Base-by-base conservation (phyloP, 2,888 invertebrate species). In the Ephialtes manifestator region DNA sequence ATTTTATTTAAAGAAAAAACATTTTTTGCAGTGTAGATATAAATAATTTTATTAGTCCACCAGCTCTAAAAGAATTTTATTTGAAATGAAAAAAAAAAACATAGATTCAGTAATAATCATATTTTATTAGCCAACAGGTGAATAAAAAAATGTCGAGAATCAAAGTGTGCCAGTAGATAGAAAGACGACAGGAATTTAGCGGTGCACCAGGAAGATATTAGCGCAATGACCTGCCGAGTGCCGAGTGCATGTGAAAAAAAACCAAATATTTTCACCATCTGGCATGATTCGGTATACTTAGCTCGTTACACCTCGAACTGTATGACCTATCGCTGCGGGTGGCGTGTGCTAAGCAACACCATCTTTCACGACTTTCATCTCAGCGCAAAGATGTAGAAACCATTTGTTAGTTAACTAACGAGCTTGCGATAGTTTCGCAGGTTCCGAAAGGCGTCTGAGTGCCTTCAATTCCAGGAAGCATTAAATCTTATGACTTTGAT, bases 281-380 rank as follows among this genome's bases (percentile, higher is more conserved):
- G 79, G 51, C 39, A 74, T 83, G 68, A 53, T 60, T 28, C 51
- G 20, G 58, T 65, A 7, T 71, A 43, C n/a, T 79, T 71, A 70
- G 60, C 35, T 20, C 60, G 70, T 70, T 80, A 70, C 53, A 84
- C 76, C 48, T 72, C 80, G 84, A 81, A 81, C 67, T 53, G 31
- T 67, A 43, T 75, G 80, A 81, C 72, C 80, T 72, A 76, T 76
- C 80, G 58, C 84, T 81, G 84, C 84, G 84, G 84, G 84, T 84
- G 84, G 84, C 80, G 76, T 46, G 80, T 76, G 58, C 58, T 48
- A 53, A 65, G 84, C 76, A 84, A 67, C 84, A 76, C 80, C 80
- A 81, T 84, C 84, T 58, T 81, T 84, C 84, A 72, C 43, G 72
- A 72, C 48, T 81, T 81, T 84, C 76, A 80, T 76, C 55, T 24